phyloP scores from a whole-genome alignment of 2,888 invertebrate genomes.

The Catocala sponsa region DNA sequence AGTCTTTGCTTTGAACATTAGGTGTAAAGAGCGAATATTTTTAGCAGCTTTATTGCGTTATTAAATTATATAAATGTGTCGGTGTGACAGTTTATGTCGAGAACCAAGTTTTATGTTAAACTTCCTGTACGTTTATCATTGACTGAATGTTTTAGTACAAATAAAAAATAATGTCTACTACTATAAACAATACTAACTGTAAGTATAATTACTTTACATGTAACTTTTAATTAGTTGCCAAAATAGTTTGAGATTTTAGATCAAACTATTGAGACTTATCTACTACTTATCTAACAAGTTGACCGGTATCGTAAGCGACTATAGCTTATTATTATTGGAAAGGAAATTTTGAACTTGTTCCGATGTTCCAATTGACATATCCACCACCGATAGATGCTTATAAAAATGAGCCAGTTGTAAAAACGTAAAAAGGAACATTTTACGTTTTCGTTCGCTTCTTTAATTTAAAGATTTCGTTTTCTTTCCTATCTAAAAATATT shows the following conservation, averaged over 20 bases:
- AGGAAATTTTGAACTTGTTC: slow-evolving; percentile 58
- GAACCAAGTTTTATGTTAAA: slow-evolving; percentile 16
- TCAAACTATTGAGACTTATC: too few species aligned
- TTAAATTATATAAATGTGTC: slow-evolving; percentile 49
- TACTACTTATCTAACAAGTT: too few species aligned
- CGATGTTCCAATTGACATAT: slow-evolving; percentile 67
- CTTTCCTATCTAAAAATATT: too few species aligned
- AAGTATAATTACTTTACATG: too few species aligned
- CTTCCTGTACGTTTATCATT: slow-evolving; percentile 6
- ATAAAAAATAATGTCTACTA: too few species aligned
- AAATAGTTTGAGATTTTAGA: too few species aligned
- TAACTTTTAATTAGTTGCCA: too few species aligned
- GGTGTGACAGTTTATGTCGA: slow-evolving; percentile 32
- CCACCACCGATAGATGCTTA: slow-evolving; percentile 58
- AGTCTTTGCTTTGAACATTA: slow-evolving; percentile 17
- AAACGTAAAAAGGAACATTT: too few species aligned
- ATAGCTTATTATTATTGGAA: slow-evolving; percentile 61
- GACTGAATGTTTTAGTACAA: too few species aligned
- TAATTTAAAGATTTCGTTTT: too few species aligned
- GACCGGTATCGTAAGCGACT: slow-evolving; percentile 18
- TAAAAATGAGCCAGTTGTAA: slow-evolving; percentile 50
- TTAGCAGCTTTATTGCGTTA: slow-evolving; percentile 39
- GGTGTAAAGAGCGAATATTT: slow-evolving; percentile 37
- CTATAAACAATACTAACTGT: too few species aligned
- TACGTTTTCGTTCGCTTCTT: slow-evolving; percentile 55